Base-by-base conservation (phyloP, 2,888 invertebrate species). In the Allygus modestus region DNA sequence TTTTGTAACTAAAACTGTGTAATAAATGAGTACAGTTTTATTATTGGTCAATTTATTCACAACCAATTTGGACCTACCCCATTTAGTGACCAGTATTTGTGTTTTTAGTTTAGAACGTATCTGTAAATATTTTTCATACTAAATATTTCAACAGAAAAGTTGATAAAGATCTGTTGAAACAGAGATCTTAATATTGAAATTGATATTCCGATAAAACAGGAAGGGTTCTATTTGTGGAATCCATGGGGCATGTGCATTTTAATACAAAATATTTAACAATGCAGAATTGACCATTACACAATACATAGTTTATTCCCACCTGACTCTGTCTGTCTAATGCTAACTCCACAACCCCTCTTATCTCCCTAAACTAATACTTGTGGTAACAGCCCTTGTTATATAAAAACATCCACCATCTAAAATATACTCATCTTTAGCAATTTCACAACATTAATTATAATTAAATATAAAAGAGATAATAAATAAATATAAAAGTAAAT, bases 401-500 rank as follows among this genome's bases (percentile, higher is more conserved):
- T 7, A 17, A 17, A 46, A 51, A 51, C n/a, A 54, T 54, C 20
- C 23, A 17, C 17, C 46, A 46, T 46, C 46, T 17, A 46, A 46
- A 17, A 46, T 7, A 61, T 61, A 61, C 20, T 61, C 61, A 26
- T 61, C 2, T 54, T n/a, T 54, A 2, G 23, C 26, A 61, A 61
- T 33, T 69, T 23, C 61, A 61, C 26, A 69, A 4, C 9, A 33
- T 31, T 11, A 1, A 69, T 28, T 4, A 69, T 46, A 15, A 46
- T 4, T 46, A 46, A 15, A 46, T 46, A 23, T 46, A 46, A 12
- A n/a, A 23, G 1, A 54, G 54, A 54, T 1, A 69, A 69, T 69
- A 69, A 69, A 69, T 69, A 69, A 69, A 69, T 69, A 69, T 69
- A 17, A 69, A 61, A 69, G 31, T 69, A 17, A 28, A 28, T n/a